Evolutionary conservation across 2,113 vertebrate genomes (phyloP), one percentile per base, ranked within the genome.

Genomic region (Collichthys lucidus): DNA sequence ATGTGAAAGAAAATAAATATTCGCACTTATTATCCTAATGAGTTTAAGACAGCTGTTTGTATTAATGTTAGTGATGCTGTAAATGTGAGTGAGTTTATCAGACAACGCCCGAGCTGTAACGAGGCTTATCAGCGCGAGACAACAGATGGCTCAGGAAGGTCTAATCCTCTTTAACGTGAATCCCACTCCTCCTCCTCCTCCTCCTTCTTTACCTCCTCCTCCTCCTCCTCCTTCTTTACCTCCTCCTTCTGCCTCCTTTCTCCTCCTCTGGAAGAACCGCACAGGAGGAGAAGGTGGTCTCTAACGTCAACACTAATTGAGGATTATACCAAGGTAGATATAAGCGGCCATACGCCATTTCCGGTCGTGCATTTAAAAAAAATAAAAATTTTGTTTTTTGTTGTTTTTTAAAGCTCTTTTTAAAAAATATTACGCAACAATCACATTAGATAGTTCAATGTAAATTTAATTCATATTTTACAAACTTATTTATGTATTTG

Each of bases 151-250:
- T 69, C 84, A 77, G 31, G n/a, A 57, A 57, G 17, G 9, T 82
- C 8, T 91, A 92, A 93, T 92, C 92, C 86, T 86, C 84, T 85
- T 90, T 68, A 50, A 15, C 40, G 57, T 14, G 55, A 82, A 79
- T 72, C 75, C 78, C 78, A 80, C 70, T 64, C 68, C 56, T 79
- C 64, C 19, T 31, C 82, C 1, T 12, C 61, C 44, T 76, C 63
- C 11, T 26, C 82, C 3, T 22, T 10, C 2, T 2, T n/a, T n/a
- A n/a, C n/a, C n/a, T n/a, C n/a, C n/a, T 6, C 17, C 4, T 0
- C 46, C 19, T 60, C 16, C 55, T 53, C 26, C 7, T 47, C 17
- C 1, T 9, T n/a, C n/a, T n/a, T n/a, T n/a, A n/a, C n/a, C n/a
- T n/a, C n/a, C 44, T 3, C 40, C 14, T 11, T 22, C 61, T 35